Evolutionary conservation across 53 echinoderm and acorn worm species (phyloP).

Genomic region (Zoroaster sp.): DNA sequence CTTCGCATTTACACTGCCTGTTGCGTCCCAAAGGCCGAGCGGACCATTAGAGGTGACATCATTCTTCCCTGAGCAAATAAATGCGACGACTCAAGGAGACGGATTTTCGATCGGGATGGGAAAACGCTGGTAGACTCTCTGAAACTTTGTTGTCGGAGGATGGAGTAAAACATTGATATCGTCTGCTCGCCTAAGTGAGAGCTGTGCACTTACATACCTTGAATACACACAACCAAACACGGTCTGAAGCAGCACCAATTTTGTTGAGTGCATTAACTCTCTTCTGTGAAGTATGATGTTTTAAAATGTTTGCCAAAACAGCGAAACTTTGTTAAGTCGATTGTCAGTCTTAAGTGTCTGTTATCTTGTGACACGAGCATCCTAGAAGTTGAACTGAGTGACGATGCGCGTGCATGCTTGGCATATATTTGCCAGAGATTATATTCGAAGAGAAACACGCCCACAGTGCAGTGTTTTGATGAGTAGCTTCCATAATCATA

Average conservation of each 20-base stretch:
- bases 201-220: constrained; percentile 25
- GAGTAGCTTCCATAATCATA: neutral
- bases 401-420: neutral
- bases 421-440: neutral
- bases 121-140: constrained; percentile 29
- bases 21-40: constrained; percentile 52
- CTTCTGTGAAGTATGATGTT: neutral
- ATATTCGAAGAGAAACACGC: neutral
- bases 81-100: constrained; percentile 47
- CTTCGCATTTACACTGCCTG: constrained; percentile 26
- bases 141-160: neutral
- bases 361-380: neutral
- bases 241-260: neutral
- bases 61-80: constrained; percentile 53
- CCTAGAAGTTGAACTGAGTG: neutral
- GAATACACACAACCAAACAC: constrained; percentile 11
- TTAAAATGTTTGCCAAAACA: neutral
- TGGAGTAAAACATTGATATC: neutral
- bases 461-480: neutral
- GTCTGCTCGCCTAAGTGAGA: neutral
- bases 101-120: constrained; percentile 30
- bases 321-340: neutral
- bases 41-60: constrained; percentile 56
- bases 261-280: constrained; percentile 20
- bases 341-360: neutral